Conservation (phyloP, 2,797 vertebrate species). For the Monodelphis domestica region DNA sequence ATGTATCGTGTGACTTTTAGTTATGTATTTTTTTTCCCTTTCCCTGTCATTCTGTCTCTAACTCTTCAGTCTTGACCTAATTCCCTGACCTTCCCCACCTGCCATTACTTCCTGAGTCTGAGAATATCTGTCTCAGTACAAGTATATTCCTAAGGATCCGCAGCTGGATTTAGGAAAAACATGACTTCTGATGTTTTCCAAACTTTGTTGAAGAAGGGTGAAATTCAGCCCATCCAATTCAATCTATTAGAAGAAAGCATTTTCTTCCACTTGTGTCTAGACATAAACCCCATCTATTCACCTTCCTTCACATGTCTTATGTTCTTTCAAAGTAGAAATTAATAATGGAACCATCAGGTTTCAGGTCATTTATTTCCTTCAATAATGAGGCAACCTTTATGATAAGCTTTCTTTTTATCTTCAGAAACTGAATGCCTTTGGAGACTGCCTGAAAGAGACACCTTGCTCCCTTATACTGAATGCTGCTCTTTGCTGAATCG, state of each 20-base stretch:
- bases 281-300: background rate
- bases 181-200: background rate
- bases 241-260: background rate
- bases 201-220: background rate
- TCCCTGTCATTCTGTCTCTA: background rate
- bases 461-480: background rate
- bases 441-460: background rate
- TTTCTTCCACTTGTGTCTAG: background rate
- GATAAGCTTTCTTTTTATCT: background rate
- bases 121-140: conserved; percentile 13
- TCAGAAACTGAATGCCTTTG: background rate
- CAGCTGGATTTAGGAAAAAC: background rate
- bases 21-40: background rate
- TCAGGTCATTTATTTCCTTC: background rate
- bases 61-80: background rate
- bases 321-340: background rate
- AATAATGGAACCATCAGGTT: background rate
- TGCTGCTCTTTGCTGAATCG: background rate
- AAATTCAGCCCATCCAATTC: background rate
- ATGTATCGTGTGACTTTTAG: background rate
- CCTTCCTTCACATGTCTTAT: background rate
- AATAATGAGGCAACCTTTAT: background rate
- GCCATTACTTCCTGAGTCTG: conserved; percentile 1
- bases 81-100: background rate
- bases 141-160: background rate